Evolutionary conservation across 2,888 invertebrate genomes (phyloP).

Genomic region (Ennomos erosarius): DNA sequence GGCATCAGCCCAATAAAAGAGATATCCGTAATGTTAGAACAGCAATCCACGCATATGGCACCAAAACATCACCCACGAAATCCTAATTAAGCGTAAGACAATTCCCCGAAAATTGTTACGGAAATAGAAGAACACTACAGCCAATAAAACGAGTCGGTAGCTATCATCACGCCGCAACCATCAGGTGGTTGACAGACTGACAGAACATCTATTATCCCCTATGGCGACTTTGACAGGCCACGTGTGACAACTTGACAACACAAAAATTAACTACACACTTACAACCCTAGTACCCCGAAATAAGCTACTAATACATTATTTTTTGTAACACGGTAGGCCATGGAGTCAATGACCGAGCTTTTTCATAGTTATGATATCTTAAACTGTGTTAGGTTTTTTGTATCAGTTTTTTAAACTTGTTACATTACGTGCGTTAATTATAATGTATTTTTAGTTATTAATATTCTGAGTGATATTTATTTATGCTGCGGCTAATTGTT

Average conservation of each 20-base stretch:
- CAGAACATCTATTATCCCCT: slow-evolving; percentile 71
- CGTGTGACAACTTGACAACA: slow-evolving; percentile 52
- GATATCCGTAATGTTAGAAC: too few species aligned
- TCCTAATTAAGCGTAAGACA: neutral
- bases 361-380: slow-evolving; percentile 43
- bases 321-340: slow-evolving; percentile 47
- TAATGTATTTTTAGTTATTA: slow-evolving; percentile 29
- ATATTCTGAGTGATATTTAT: slow-evolving; percentile 24
- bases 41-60: too few species aligned
- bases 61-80: too few species aligned
- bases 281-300: slow-evolving; percentile 40
- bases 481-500: slow-evolving; percentile 18
- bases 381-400: slow-evolving; percentile 34
- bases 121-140: slow-evolving; percentile 24
- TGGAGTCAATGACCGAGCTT: slow-evolving; percentile 48
- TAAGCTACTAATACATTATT: slow-evolving; percentile 41
- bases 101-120: slow-evolving; percentile 20
- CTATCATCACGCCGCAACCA: slow-evolving; percentile 49
- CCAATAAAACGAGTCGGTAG: slow-evolving; percentile 34
- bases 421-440: slow-evolving; percentile 35
- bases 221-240: slow-evolving; percentile 58
- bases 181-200: slow-evolving; percentile 53
- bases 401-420: slow-evolving; percentile 25
- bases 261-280: slow-evolving; percentile 29
- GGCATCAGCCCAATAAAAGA: too few species aligned